Base-by-base conservation (phyloP, 1,140 invertebrate species). In the Euwallacea similis region DNA sequence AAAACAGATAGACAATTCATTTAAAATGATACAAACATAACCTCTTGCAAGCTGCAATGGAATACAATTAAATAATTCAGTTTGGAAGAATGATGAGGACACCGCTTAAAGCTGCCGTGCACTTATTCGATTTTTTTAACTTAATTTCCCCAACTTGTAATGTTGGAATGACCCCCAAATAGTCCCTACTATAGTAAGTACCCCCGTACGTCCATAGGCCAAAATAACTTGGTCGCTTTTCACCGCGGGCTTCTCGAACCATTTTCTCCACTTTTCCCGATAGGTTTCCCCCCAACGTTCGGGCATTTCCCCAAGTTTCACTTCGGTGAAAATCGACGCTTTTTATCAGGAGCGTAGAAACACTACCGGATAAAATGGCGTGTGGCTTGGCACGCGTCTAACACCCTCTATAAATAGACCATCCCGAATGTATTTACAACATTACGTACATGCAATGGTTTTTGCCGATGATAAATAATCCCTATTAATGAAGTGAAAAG, bases 261-360 rank as follows among this genome's bases (percentile, higher is more conserved):
- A 42, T 10, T 60, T 21, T 41, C 21, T 13, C 46, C 46, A 50
- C 46, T 11, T 50, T 62, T 62, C 33, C 42, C 60, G 41, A 4
- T n/a, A 7, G 42, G 43, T 63, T 63, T 63, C 47, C 60, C 60
- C 44, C 60, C 54, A 21, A 42, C 46, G 13, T 64, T 53, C 47
- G 13, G 13, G 64, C 53, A 13, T 66, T 66, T 65, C 42, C 54
- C 64, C 53, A 66, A 66, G 64, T 66, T 66, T 66, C 64, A 66
- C 64, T 66, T 53, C 46, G 64, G 42, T 66, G 64, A 66, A 77
- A 76, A 75, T 68, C 56, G 76, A 77, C 76, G 76, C 76, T 68
- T 42, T 47, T 13, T 73, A 76, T 62, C 75, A 76, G 76, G 76
- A 59, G 61, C 54, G 63, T 75, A 77, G 70, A 69, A 69, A 46